Conservation (phyloP, 2,888 invertebrate genomes). For the Cyaniris semiargus region DNA sequence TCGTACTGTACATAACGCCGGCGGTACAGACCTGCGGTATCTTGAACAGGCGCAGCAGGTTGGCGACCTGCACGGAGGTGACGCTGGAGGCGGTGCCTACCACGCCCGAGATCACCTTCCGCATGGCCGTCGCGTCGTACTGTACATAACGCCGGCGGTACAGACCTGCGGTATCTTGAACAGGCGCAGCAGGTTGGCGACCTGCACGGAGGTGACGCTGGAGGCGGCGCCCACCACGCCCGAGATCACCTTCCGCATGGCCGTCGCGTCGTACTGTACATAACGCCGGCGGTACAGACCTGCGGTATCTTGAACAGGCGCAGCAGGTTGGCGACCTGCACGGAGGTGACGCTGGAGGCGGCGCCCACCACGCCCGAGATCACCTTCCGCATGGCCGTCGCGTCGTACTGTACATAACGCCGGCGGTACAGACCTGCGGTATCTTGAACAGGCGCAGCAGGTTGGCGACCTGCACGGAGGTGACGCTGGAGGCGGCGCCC, state of each 20-base stretch:
- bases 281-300: conserved; percentile 45
- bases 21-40: conserved; percentile 84
- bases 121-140: conserved; percentile 67
- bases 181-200: conserved; percentile 80
- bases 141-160: conserved; percentile 32
- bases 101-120: conserved; percentile 84
- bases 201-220: conserved; percentile 88
- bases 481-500: conserved; percentile 88
- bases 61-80: conserved; percentile 80
- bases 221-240: conserved; percentile 80
- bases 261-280: no score
- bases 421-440: conserved; percentile 79
- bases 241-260: conserved; percentile 85
- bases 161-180: conserved; percentile 91
- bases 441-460: conserved; percentile 92
- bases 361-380: conserved; percentile 69
- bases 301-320: conserved; percentile 95
- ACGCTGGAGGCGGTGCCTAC: conserved; percentile 86
- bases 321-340: conserved; percentile 54
- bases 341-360: conserved; percentile 92
- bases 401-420: no score
- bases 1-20: conserved; percentile 79
- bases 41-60: conserved; percentile 88
- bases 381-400: conserved; percentile 85
- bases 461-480: conserved; percentile 74